A percentile compares a stretch with the other conserved stretches of the same genome.
These are phyloP conservation scores for Aphaenogaster rudis DNA, from an alignment of 1,140 invertebrate species.

Conservation along the genomic window DNA sequence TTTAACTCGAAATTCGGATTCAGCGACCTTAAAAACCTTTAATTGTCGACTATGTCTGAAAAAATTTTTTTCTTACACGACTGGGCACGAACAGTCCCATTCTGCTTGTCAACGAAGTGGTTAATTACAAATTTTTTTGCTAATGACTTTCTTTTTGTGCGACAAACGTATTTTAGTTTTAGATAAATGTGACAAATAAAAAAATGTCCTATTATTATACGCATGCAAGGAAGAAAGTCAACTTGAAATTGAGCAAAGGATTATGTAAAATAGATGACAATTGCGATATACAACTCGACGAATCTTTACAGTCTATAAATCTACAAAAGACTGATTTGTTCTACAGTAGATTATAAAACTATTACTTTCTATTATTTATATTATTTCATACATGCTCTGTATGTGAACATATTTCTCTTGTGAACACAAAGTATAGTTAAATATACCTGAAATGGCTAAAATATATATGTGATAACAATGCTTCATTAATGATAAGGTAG, in stretches of 20 bases:
- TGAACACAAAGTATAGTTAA: not conserved
- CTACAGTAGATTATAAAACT: not conserved
- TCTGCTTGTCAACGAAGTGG: too few relatives aligned
- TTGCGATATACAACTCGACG: not conserved
- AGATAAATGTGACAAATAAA: not conserved
- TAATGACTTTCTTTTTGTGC: not conserved
- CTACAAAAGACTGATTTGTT: slow-evolving; percentile 14
- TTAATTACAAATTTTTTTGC: too few relatives aligned
- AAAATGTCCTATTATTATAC: not conserved
- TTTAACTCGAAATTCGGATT: too few relatives aligned
- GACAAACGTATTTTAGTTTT: not conserved
- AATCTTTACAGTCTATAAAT: not conserved
- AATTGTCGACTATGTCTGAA: too few relatives aligned
- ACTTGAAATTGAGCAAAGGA: not conserved
- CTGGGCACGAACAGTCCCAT: too few relatives aligned
- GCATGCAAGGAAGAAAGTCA: not conserved
- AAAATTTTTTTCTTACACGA: too few relatives aligned
- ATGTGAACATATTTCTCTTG: not conserved
- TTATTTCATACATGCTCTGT: not conserved
- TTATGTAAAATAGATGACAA: not conserved
- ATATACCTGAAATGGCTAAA: slow-evolving; percentile 7
- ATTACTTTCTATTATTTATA: slow-evolving; percentile 1
- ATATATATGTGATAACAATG: slow-evolving; percentile 12
- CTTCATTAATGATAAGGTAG: not conserved
- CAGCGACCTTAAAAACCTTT: too few relatives aligned